Conservation (phyloP, 2,797 vertebrate genomes). For the Clarias laeviceps region DNA sequence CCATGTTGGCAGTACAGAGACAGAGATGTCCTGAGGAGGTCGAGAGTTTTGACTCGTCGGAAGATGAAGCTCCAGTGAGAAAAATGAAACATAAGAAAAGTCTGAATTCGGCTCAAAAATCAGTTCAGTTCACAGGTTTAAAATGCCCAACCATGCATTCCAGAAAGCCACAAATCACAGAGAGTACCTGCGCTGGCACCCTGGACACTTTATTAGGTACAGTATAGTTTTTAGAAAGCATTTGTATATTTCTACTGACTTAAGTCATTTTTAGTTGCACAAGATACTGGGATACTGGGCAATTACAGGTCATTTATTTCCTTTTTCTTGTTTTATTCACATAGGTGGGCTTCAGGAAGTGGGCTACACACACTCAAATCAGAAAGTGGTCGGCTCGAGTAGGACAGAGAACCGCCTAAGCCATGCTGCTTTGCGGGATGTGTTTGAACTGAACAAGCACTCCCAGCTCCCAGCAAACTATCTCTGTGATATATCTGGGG, state of each 20-base stretch:
- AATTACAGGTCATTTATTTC: background rate
- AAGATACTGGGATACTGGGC: background rate
- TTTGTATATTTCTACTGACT: too few relatives aligned
- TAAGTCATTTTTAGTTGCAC: background rate
- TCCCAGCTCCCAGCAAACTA: conserved; percentile 92
- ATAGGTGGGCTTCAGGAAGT: conserved; percentile 85
- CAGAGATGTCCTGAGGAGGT: conserved; percentile 69
- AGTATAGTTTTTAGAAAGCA: background rate
- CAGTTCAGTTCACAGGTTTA: conserved; percentile 22
- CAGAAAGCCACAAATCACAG: conserved; percentile 26
- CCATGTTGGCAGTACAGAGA: conserved; percentile 16
- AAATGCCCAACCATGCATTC: background rate
- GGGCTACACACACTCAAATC: conserved; percentile 90
- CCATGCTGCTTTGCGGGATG: conserved; percentile 83
- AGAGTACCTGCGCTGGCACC: conserved; percentile 62
- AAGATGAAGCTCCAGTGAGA: conserved; percentile 73
- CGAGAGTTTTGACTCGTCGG: conserved; percentile 82
- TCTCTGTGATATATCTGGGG: conserved; percentile 77
- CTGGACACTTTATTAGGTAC: conserved; percentile 81
- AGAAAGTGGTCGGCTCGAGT: conserved; percentile 91
- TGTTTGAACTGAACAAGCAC: conserved; percentile 86
- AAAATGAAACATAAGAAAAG: conserved; percentile 52
- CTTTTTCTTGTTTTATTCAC: background rate
- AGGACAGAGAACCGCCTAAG: conserved; percentile 90
- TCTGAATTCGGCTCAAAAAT: background rate